Percentiles rank a stretch among this genome's conserved stretches.
phyloP scores from a whole-genome alignment of 2,888 invertebrate genomes.

The Synergus gifuensis region DNA sequence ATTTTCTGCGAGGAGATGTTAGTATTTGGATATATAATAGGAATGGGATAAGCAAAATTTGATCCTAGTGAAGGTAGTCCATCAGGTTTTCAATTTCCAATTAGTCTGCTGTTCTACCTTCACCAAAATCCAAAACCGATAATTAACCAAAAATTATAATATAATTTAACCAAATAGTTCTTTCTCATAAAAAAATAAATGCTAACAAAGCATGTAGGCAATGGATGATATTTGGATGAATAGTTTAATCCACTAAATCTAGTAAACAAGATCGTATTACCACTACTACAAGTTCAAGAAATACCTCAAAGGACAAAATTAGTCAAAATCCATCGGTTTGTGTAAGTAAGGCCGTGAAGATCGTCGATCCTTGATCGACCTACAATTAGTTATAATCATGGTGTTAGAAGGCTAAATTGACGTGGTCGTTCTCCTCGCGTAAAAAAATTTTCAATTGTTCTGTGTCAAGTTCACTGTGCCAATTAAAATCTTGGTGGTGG shows the following conservation, averaged over 20 bases:
- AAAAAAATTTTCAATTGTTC: slow-evolving; percentile 44
- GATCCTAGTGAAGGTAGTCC: background rate
- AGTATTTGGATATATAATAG: background rate
- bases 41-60: background rate
- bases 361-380: slow-evolving; percentile 39
- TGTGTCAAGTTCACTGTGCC: slow-evolving; percentile 45
- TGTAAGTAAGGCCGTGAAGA: slow-evolving; percentile 35
- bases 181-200: background rate
- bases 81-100: background rate
- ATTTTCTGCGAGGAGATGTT: background rate
- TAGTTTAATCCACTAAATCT: slow-evolving; percentile 16
- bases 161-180: background rate
- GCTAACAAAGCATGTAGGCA: background rate
- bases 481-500: slow-evolving; percentile 68
- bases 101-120: background rate
- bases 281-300: background rate
- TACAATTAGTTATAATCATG: slow-evolving; percentile 45
- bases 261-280: slow-evolving; percentile 32
- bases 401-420: slow-evolving; percentile 17
- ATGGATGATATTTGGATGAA: slow-evolving; percentile 16
- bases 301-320: background rate
- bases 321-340: slow-evolving; percentile 15
- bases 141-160: background rate
- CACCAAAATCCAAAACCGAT: background rate
- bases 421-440: slow-evolving; percentile 15